Evolutionary conservation across 2,113 vertebrate genomes (phyloP).

Genomic region (Nesogale talazaci): DNA sequence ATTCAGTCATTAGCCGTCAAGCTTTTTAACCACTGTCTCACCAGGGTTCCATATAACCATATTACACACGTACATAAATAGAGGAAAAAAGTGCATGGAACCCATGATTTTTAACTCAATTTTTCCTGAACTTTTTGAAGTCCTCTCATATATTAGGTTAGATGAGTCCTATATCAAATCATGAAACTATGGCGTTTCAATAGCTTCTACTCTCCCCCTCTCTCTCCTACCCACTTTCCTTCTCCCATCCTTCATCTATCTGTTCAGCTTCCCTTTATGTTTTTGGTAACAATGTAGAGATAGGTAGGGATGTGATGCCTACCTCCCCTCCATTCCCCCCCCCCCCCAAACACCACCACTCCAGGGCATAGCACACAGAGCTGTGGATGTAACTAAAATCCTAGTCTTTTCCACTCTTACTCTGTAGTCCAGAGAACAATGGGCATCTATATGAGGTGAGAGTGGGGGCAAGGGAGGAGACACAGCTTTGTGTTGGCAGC

Average conservation of each 20-base stretch:
- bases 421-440: conserved; percentile 65
- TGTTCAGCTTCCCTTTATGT: not conserved
- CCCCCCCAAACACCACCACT: no score
- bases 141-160: not conserved
- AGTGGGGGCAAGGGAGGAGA: not conserved
- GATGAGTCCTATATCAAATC: conserved; percentile 36
- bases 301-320: conserved; percentile 31
- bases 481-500: conserved; percentile 69
- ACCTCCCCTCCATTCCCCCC: no score
- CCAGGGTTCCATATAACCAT: not conserved
- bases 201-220: not conserved
- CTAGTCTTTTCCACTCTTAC: conserved; percentile 27
- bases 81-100: no score
- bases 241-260: not conserved
- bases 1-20: not conserved
- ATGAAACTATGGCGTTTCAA: conserved; percentile 32
- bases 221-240: not conserved
- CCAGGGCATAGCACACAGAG: conserved; percentile 44
- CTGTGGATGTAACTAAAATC: conserved; percentile 46
- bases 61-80: not conserved
- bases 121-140: no score
- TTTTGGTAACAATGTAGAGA: not conserved
- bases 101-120: no score
- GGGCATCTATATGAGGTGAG: not conserved
- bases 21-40: not conserved